Evolutionary conservation across 2,797 vertebrate species (phyloP), one percentile per base, ranked within the genome.

Genomic region (Enteromius afrohamiltoni): DNA sequence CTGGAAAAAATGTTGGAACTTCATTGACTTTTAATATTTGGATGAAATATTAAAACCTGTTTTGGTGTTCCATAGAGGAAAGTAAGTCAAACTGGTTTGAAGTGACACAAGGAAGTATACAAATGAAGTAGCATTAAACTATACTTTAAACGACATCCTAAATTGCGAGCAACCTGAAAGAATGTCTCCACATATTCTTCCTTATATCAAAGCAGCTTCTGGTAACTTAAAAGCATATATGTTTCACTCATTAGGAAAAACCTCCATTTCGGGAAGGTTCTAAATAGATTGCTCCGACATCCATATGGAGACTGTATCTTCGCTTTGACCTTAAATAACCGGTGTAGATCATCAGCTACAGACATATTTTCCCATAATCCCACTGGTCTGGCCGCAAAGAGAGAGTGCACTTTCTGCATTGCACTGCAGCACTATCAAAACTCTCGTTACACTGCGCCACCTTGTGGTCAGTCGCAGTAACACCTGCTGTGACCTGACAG

Each of bases 401-500:
- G 73, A 83, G 69, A 40, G 31, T 74, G 37, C 42, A 71, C 60
- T 79, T 69, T 77, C 84, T 86, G 86, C 85, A 87, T 82, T 77
- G 84, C 78, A 82, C 85, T 85, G 88, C 86, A 82, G 83, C 79
- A 71, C 26, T 70, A 26, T 53, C 29, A 49, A 79, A 45, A 13
- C n/a, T 26, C 23, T 73, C 37, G 42, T 81, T 4, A 21, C 42
- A 79, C 23, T 85, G 21, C 4, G 14, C 85, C 88, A 67, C 85
- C 81, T 34, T 51, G 85, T 85, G 88, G 81, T 80, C 78, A 64
- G 11, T 26, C 6, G 6, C 29, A 6, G 19, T 29, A 65, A 58
- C 82, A 79, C 17, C n/a, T 55, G 29, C 16, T 60, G 10, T 73
- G 42, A 79, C 34, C 77, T 78, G 29, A 60, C 45, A 79, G 37